phyloP scores from a whole-genome alignment of 2,888 invertebrate genomes.

The Notodonta ziczac region DNA sequence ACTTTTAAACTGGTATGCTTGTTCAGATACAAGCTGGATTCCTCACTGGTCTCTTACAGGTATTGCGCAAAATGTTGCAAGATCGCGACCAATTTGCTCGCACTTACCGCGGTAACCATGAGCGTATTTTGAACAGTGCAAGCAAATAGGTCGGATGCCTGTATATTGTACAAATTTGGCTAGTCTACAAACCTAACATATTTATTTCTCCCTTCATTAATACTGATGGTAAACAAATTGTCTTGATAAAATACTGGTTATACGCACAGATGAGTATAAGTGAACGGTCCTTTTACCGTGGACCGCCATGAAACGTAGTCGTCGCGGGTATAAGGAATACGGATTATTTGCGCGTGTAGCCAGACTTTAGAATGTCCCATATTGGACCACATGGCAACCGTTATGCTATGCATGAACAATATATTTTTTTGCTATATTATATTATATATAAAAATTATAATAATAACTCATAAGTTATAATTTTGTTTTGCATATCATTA shows the following conservation, averaged over 20 bases:
- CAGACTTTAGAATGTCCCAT: not conserved
- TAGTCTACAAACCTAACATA: conserved; percentile 40
- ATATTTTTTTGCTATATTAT: conserved; percentile 30
- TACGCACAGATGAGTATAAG: too few relatives aligned
- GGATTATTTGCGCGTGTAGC: not conserved
- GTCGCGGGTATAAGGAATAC: too few relatives aligned
- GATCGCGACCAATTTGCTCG: too few relatives aligned
- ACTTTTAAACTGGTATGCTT: not conserved
- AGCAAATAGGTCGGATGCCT: conserved; percentile 14
- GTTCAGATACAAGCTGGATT: too few relatives aligned
- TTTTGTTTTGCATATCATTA: conserved; percentile 54
- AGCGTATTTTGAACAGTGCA: too few relatives aligned
- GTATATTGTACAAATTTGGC: conserved; percentile 42
- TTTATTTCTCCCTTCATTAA: conserved; percentile 17
- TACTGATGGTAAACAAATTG: conserved; percentile 7
- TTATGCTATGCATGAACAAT: conserved; percentile 11
- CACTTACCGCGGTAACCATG: too few relatives aligned
- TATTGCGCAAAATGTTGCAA: too few relatives aligned
- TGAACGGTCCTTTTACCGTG: too few relatives aligned
- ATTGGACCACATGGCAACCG: conserved; percentile 1
- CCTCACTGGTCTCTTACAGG: too few relatives aligned
- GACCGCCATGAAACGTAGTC: too few relatives aligned
- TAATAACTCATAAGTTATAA: conserved; percentile 29
- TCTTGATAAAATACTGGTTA: not conserved
- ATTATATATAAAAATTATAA: too few relatives aligned